These are phyloP conservation scores for Thera britannica DNA, from an alignment of 2,888 invertebrate species.

Conservation along the genomic window DNA sequence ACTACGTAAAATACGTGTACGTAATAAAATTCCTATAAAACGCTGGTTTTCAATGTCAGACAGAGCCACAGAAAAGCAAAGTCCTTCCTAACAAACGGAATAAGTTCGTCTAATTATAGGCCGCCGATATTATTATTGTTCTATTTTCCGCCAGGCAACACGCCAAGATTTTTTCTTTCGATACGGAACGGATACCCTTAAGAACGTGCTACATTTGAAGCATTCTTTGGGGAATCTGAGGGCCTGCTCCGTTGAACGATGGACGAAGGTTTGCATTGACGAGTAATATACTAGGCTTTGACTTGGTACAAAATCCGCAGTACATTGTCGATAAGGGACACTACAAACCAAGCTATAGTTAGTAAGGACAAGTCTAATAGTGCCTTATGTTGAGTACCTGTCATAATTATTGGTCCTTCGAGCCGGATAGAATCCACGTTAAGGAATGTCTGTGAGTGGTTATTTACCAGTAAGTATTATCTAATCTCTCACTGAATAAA, in stretches of 20 bases:
- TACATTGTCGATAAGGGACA: too few species aligned
- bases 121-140: conserved; percentile 33
- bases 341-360: too few species aligned
- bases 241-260: background rate
- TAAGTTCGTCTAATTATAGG: conserved; percentile 34
- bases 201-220: conserved; percentile 5
- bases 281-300: too few species aligned
- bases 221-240: conserved; percentile 4
- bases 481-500: too few species aligned
- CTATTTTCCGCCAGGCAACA: conserved; percentile 41
- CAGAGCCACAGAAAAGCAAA: conserved; percentile 11
- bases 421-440: too few species aligned
- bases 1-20: background rate
- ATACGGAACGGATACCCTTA: conserved; percentile 31
- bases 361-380: too few species aligned
- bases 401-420: too few species aligned
- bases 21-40: background rate
- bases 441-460: too few species aligned
- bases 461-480: too few species aligned
- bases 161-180: conserved; percentile 35
- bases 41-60: conserved; percentile 2
- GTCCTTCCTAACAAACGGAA: conserved; percentile 28
- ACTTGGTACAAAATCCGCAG: too few species aligned
- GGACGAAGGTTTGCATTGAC: background rate
- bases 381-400: too few species aligned